Base-by-base conservation (phyloP, 2,113 vertebrate genomes). In the Indicator indicator region DNA sequence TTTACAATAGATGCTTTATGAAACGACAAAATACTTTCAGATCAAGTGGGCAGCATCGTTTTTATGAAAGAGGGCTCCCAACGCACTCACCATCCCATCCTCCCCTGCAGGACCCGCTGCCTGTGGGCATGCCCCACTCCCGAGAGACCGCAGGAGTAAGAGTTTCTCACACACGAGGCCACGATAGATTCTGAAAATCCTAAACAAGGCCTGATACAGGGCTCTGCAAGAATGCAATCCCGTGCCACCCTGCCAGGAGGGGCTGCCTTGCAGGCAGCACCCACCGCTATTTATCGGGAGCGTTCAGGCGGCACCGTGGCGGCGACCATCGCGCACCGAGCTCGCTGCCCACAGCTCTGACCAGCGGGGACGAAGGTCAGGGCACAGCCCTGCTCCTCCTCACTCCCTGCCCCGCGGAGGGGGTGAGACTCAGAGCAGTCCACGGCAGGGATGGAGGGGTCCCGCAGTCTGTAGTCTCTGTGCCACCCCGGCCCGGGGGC, bases 1-100 rank as follows among this genome's bases (percentile, higher is more conserved):
- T 78, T 52, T 67, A 94, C 93, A 95, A 92, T 89, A 82, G 89
- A 23, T 11, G 78, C 91, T 91, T 93, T 94, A 95, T 92, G 59
- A 86, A 78, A 32, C 2, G 62, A 50, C 74, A 83, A 78, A 89
- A 80, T 24, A 36, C 59, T 71, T 60, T 54, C 62, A 54, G n/a
- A 44, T 58, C 18, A 42, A 85, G 72, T 12, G 23, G 92, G 67
- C 72, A 70, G 72, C 42, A 12, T 36, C 2, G 1, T 26, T 32
- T 33, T 32, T 70, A 40, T 5, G 58, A 73, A 77, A 33, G 44
- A 44, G 2, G 0, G 14, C 59, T 89, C 86, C 71, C 70, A 73
- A 88, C 77, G 64, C 4, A 38, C 46, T 28, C 77, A 30, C 36
- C 38, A 60, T 40, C 91, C 44, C 10, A 52, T 54, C 33, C 24